Percentiles rank a stretch among this genome's conserved stretches.
Evolutionary conservation across 2,113 vertebrate species (phyloP).

Genomic region (Misgurnus mizolepis): DNA sequence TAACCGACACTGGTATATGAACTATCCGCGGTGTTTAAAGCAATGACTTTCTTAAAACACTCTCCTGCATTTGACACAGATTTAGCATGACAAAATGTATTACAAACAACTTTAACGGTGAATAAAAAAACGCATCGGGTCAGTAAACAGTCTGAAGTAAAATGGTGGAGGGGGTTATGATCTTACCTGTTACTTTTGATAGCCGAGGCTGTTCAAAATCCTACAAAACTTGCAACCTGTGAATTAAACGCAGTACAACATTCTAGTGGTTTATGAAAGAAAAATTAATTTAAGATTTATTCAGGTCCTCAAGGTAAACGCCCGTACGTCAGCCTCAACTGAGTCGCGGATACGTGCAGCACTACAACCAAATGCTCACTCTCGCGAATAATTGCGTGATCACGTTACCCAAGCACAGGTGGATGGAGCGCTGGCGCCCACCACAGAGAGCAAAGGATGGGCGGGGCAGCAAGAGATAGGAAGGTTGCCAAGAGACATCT

Average conservation of each 20-base stretch:
- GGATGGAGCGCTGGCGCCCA: neutral
- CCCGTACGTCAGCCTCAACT: neutral
- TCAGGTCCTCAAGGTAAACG: neutral
- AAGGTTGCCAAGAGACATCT: neutral
- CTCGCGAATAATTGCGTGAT: conserved; percentile 38
- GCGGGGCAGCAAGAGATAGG: neutral
- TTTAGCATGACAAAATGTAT: neutral
- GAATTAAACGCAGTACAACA: neutral
- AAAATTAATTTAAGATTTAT: neutral
- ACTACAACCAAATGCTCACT: conserved; percentile 29
- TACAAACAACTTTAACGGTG: conserved; percentile 1
- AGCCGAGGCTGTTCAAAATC: neutral
- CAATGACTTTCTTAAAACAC: neutral
- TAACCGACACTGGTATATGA: neutral
- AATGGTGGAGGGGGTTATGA: neutral
- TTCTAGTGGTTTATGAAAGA: neutral
- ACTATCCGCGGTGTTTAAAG: neutral
- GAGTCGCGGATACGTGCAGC: neutral
- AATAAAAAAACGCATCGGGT: neutral
- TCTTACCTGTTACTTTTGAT: conserved; percentile 17
- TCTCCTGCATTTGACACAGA: neutral
- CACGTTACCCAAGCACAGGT: conserved; percentile 42
- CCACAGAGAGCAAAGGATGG: neutral
- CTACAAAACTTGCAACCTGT: neutral
- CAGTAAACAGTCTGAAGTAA: neutral